A percentile compares a stretch with the other conserved stretches of the same genome.
These are phyloP conservation scores for Chrysotoxum bicinctum DNA, from an alignment of 2,888 invertebrate genomes.

Conservation along the genomic window DNA sequence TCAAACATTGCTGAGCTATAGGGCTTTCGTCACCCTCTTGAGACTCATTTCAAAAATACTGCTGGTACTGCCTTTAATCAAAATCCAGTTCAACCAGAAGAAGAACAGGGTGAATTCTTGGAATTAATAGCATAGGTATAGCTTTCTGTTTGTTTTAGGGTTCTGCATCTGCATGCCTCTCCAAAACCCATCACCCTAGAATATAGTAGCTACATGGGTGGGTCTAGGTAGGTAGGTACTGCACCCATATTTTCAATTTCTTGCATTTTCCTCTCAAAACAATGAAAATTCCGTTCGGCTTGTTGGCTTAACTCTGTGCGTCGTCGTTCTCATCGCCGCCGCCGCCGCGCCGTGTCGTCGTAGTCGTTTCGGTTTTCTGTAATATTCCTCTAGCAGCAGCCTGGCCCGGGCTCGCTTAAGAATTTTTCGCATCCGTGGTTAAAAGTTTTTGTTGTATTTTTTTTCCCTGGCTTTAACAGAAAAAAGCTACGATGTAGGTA, in stretches of 20 bases:
- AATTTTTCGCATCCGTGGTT: constrained; percentile 69
- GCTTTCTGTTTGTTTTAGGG: constrained; percentile 22
- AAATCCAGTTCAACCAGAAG: constrained; percentile 51
- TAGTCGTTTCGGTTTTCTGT: not conserved
- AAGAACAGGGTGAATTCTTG: constrained; percentile 35
- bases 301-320: constrained; percentile 7
- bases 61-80: constrained; percentile 45
- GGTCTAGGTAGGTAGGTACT: not conserved
- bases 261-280: constrained; percentile 37
- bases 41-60: constrained; percentile 64
- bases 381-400: not conserved
- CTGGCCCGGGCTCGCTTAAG: constrained; percentile 35
- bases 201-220: no score
- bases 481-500: not conserved
- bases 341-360: not conserved
- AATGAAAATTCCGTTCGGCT: constrained; percentile 65
- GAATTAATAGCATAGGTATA: not conserved
- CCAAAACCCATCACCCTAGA: not conserved
- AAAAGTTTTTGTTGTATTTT: constrained; percentile 36
- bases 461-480: not conserved
- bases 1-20: constrained; percentile 9
- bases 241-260: constrained; percentile 37
- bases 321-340: not conserved
- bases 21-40: constrained; percentile 60
- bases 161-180: constrained; percentile 2